Base-by-base conservation (phyloP, 2,797 vertebrate species). In the Semotilus atromaculatus region DNA sequence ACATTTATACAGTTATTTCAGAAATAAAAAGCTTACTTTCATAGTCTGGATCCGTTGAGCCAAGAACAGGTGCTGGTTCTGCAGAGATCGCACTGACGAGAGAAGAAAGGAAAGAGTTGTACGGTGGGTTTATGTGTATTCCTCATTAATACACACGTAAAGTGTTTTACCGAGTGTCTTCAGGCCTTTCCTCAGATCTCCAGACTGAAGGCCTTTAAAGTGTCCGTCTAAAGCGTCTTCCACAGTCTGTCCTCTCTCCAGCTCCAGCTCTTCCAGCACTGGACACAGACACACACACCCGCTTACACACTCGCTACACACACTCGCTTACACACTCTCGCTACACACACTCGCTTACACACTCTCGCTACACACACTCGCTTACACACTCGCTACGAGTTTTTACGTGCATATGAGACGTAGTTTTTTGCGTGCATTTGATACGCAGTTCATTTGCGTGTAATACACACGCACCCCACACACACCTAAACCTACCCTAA, bases 251-350 rank as follows among this genome's bases (percentile, higher is more conserved):
- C 87, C 90, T 0, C 1, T 87, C 70, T 91, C 55, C 68, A 88
- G 36, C 88, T 95, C 93, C 88, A 95, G 71, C 3, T 85, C 88
- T 51, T 87, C 86, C 19, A 95, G 68, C 77, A 95, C 95, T 95
- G 74, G 70, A 86, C 5, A 86, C 5, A 55, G 5, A 43, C 1
- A 48, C 45, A 48, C 45, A 48, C 45, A 48, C 45, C 14, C 43
- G n/a, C n/a, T n/a, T n/a, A 31, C 31, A 31, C 31, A 31, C 31
- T n/a, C n/a, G n/a, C n/a, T n/a, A 31, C 31, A 31, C 31, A 31
- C 31, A 31, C 31, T n/a, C n/a, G n/a, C n/a, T n/a, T n/a, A 31
- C 31, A 31, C 31, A 31, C 31, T 31, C 31, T 31, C 31, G n/a
- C n/a, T n/a, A 31, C 31, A 31, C 31, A 31, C 31, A 31, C 31